Percentiles rank a stretch among this genome's conserved stretches.
phyloP scores from a whole-genome alignment of 2,113 vertebrate species.

The Trachemys scripta region DNA sequence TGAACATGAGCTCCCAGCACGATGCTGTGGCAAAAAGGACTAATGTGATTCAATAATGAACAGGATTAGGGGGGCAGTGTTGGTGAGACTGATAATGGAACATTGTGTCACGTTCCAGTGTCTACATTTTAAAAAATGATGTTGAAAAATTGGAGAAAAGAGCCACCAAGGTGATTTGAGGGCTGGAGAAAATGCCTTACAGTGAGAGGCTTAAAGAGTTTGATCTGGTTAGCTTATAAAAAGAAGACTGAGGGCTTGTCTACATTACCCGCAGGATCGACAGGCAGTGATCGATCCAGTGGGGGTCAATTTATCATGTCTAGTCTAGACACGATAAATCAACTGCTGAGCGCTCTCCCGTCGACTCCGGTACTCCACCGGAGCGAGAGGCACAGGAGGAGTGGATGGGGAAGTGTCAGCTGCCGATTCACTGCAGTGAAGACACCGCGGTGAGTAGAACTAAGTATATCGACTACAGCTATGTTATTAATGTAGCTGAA shows the following conservation, averaged over 20 bases:
- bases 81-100: background rate
- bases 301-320: too few relatives aligned
- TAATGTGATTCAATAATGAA: constrained; percentile 52
- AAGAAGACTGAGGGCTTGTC: constrained; percentile 28
- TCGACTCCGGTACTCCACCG: too few relatives aligned
- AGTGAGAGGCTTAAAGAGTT: constrained; percentile 49
- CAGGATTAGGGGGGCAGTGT: background rate
- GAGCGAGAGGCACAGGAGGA: too few relatives aligned
- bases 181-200: constrained; percentile 55
- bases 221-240: constrained; percentile 41
- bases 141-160: constrained; percentile 40
- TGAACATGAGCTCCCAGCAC: background rate
- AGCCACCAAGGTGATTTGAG: constrained; percentile 43
- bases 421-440: too few relatives aligned
- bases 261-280: too few relatives aligned
- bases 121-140: constrained; percentile 15
- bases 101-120: background rate
- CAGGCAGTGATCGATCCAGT: too few relatives aligned
- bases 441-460: too few relatives aligned
- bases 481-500: too few relatives aligned
- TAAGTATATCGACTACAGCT: too few relatives aligned
- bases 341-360: too few relatives aligned
- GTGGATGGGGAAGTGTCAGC: too few relatives aligned
- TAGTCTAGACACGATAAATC: too few relatives aligned
- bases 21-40: background rate